Conservation (phyloP, 2,888 invertebrate species). For the Leptinotarsa rubiginosa region DNA sequence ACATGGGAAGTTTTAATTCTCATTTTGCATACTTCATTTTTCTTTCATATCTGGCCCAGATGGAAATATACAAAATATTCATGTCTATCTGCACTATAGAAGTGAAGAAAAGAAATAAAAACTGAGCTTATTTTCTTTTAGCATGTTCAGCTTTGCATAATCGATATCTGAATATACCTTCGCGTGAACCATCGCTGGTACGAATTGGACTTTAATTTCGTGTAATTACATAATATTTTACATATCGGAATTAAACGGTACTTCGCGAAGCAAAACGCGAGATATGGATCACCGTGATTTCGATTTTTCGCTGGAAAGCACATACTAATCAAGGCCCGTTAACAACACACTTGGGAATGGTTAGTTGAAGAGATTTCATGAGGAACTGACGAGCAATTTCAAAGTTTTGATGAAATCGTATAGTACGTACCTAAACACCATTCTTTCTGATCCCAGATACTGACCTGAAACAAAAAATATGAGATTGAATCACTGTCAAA, state of each 20-base stretch:
- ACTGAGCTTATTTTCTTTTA: slow-evolving; percentile 35
- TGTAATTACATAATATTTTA: slow-evolving; percentile 48
- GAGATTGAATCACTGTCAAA: not conserved
- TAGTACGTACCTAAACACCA: not conserved
- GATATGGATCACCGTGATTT: slow-evolving; percentile 33
- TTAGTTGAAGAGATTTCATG: not conserved
- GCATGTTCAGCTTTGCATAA: slow-evolving; percentile 41
- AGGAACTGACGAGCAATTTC: no score
- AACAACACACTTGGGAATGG: not conserved
- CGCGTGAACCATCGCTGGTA: slow-evolving; percentile 36
- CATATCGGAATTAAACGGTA: slow-evolving; percentile 43
- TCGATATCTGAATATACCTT: slow-evolving; percentile 40
- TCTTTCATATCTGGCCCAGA: no score
- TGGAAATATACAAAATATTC: not conserved
- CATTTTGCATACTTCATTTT: no score
- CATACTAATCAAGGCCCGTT: not conserved
- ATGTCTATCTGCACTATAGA: not conserved
- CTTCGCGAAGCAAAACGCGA: slow-evolving; percentile 33
- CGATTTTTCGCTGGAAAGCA: slow-evolving; percentile 18
- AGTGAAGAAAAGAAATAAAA: slow-evolving; percentile 18
- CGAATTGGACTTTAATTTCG: slow-evolving; percentile 46
- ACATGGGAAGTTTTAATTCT: no score
- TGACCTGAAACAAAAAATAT: slow-evolving; percentile 3
- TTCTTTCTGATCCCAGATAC: not conserved
- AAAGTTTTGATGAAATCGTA: not conserved